phyloP scores from a whole-genome alignment of 2,797 vertebrate genomes.

The Oryzias sinensis region DNA sequence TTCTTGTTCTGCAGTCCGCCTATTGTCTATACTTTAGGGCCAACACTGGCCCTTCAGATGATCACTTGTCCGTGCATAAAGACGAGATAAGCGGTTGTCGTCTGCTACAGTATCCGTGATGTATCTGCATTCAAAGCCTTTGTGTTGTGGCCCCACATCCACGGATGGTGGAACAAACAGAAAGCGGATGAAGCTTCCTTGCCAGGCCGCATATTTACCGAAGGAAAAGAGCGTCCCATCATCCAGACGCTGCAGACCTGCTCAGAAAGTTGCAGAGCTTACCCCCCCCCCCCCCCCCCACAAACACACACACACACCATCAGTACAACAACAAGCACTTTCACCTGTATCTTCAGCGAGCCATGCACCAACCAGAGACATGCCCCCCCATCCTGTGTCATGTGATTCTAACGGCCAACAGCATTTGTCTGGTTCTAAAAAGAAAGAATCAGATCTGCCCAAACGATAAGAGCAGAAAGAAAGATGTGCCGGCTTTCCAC shows the following conservation, averaged over 20 bases:
- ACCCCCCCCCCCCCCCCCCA: neutral
- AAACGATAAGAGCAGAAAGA: neutral
- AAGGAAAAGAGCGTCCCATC: neutral
- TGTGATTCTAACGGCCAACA: no score
- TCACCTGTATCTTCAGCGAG: neutral
- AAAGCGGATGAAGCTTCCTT: neutral
- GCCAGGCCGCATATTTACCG: neutral
- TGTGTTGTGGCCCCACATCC: slow-evolving; percentile 2
- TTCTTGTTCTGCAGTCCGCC: no score
- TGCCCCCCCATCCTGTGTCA: no score
- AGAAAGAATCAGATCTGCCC: slow-evolving; percentile 13
- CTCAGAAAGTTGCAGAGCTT: neutral
- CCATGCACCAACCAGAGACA: neutral
- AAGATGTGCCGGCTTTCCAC: neutral
- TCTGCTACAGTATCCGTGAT: slow-evolving; percentile 23
- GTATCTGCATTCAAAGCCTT: neutral
- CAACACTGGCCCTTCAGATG: no score
- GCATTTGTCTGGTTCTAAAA: slow-evolving; percentile 2
- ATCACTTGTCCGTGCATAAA: slow-evolving; percentile 12
- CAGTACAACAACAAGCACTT: neutral
- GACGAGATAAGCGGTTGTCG: slow-evolving; percentile 13
- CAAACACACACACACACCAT: neutral
- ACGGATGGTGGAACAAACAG: neutral
- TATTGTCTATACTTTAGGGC: no score
- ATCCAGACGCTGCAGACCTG: neutral